A percentile compares a stretch with the other conserved stretches of the same genome.
phyloP scores from a whole-genome alignment of 2,888 invertebrate species.

The Odontocerum albicorne region DNA sequence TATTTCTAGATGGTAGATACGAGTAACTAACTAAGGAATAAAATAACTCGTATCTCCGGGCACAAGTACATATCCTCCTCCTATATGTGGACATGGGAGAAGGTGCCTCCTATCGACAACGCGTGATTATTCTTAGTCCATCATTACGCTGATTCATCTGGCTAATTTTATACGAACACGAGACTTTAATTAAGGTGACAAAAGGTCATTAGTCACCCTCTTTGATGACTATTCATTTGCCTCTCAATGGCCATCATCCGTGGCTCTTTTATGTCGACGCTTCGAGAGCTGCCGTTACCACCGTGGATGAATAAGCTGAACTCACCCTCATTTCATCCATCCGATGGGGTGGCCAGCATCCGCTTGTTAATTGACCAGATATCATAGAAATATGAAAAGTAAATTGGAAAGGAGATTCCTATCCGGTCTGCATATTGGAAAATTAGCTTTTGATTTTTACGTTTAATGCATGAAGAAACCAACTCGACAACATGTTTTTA shows the following conservation, averaged over 20 bases:
- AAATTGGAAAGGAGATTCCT: slow-evolving; percentile 12
- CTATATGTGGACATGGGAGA: too few species aligned
- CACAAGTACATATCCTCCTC: too few species aligned
- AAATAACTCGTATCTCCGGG: too few species aligned
- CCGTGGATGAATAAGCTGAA: slow-evolving; percentile 16
- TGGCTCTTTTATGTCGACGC: slow-evolving; percentile 21
- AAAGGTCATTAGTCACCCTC: slow-evolving; percentile 35
- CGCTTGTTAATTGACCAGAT: slow-evolving; percentile 25
- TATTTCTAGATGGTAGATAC: too few species aligned
- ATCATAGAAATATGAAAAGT: slow-evolving; percentile 23
- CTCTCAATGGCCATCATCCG: slow-evolving; percentile 27
- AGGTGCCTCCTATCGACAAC: too few species aligned
- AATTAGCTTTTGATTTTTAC: too few species aligned
- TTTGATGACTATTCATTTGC: slow-evolving; percentile 34
- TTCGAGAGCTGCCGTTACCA: slow-evolving; percentile 6
- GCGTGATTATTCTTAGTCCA: too few species aligned
- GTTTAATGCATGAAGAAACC: too few species aligned
- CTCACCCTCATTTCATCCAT: slow-evolving; percentile 10
- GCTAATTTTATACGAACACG: slow-evolving; percentile 27
- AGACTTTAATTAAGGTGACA: slow-evolving; percentile 36
- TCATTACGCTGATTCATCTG: slow-evolving; percentile 26
- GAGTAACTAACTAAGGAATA: too few species aligned
- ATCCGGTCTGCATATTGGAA: slow-evolving; percentile 6
- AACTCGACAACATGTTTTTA: too few species aligned
- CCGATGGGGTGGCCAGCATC: slow-evolving; percentile 4